These are phyloP conservation scores for Agrenia bidenticulata DNA, from an alignment of 2,888 invertebrate genomes.

Conservation along the genomic window DNA sequence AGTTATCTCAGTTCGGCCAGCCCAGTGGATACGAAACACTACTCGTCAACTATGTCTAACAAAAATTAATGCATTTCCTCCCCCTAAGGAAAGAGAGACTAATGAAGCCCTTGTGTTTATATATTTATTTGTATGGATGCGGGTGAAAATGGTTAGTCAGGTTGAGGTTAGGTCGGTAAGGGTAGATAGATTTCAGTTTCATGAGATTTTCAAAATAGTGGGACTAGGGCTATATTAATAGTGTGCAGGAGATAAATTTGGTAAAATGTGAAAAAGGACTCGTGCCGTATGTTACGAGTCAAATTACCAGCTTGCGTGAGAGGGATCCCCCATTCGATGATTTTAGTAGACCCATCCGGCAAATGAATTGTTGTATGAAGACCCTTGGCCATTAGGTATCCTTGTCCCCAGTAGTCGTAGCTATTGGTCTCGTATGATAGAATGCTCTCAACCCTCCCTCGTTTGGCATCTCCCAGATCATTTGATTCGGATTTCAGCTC, in stretches of 20 bases:
- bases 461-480: constrained; percentile 56
- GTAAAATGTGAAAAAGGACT: neutral
- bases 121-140: neutral
- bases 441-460: constrained; percentile 67
- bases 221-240: neutral
- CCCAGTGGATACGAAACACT: neutral
- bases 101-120: constrained; percentile 3
- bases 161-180: constrained; percentile 4
- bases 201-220: too few species aligned
- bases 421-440: constrained; percentile 71
- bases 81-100: neutral
- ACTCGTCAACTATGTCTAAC: neutral
- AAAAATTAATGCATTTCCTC: constrained; percentile 2
- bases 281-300: neutral
- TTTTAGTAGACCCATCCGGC: constrained; percentile 60
- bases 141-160: neutral
- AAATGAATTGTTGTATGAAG: constrained; percentile 67
- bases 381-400: constrained; percentile 70
- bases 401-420: constrained; percentile 76
- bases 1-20: neutral
- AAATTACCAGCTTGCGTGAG: constrained; percentile 61
- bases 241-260: neutral
- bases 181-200: neutral
- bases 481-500: constrained; percentile 58
- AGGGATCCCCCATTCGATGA: constrained; percentile 69